Evolutionary conservation across 2,888 invertebrate species (phyloP).

Genomic region (Drosophila monieri): DNA sequence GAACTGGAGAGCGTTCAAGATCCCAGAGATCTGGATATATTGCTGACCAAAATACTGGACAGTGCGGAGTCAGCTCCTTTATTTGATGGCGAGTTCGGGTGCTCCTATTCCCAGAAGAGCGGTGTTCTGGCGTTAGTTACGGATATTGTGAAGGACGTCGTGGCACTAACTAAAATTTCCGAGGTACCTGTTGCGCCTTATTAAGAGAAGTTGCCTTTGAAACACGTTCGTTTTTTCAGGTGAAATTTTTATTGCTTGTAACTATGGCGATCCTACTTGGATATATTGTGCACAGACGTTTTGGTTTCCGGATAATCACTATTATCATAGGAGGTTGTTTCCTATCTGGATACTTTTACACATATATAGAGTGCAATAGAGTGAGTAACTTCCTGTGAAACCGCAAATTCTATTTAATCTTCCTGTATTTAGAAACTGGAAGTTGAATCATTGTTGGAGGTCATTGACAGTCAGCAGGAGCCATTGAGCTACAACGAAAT

Average conservation of each 20-base stretch:
- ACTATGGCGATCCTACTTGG: slow-evolving; percentile 40
- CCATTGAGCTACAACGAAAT: slow-evolving; percentile 4
- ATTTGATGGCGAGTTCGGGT: slow-evolving; percentile 15
- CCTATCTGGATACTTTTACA: slow-evolving; percentile 72
- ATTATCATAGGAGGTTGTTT: slow-evolving; percentile 58
- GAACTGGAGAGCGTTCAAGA: slow-evolving; percentile 67
- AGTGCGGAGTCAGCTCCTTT: slow-evolving; percentile 46
- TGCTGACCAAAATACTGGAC: slow-evolving; percentile 68
- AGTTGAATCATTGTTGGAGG: slow-evolving; percentile 65
- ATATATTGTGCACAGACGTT: slow-evolving; percentile 65
- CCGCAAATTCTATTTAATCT: not conserved
- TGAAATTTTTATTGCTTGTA: slow-evolving; percentile 63
- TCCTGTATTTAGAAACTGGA: slow-evolving; percentile 70
- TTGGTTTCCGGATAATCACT: slow-evolving; percentile 48
- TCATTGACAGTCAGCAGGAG: slow-evolving; percentile 49
- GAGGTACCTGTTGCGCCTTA: slow-evolving; percentile 61
- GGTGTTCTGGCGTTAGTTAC: slow-evolving; percentile 50
- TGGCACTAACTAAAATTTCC: slow-evolving; percentile 56
- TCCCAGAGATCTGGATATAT: slow-evolving; percentile 77
- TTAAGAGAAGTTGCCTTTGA: not conserved
- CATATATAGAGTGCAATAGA: slow-evolving; percentile 81
- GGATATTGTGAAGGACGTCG: slow-evolving; percentile 65
- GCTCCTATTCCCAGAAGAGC: slow-evolving; percentile 28
- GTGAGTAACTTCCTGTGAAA: slow-evolving; percentile 50
- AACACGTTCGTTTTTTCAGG: slow-evolving; percentile 44